Base-by-base conservation (phyloP, 1,140 invertebrate genomes). In the Apis cerana region DNA sequence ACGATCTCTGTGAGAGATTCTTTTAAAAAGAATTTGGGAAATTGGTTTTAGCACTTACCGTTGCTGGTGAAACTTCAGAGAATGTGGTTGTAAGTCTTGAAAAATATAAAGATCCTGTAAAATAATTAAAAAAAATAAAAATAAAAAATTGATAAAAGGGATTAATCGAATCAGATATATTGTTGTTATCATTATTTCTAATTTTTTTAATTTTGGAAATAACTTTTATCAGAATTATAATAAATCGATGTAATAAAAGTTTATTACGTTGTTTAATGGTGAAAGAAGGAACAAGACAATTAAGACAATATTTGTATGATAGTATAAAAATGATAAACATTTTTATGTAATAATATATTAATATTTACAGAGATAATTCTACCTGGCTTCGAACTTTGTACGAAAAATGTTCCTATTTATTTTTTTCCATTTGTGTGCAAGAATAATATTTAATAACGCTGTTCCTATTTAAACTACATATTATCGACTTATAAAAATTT, bases 381-480 rank as follows among this genome's bases (percentile, higher is more conserved):
- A 56, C 21, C 48, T 64, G 59, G 75, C 15, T 19, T 9, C 54
- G 19, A 33, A 43, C 27, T 62, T 27, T 54, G 7, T 21, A 12
- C 21, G n/a, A 78, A 33, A 80, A 52, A 74, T 71, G 78, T 80
- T 80, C 78, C 78, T 74, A 80, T 80, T 80, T 72, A 52, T 54
- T 43, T 8, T n/a, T 8, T n/a, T 8, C 21, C 17, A 2, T 15
- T 48, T 33, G 12, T 33, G 48, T 76, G 48, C 54, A 79, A 79
- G 33, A 70, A n/a, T 68, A 70, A 79, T 70, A 59, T 48, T 50
- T 61, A 71, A 79, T 79, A 61, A 79, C 59, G 48, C 77, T 52
- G 77, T 79, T 79, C 77, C 77, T 79, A 79, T 71, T 59, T 27
- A 79, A 70, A 9, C 56, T 62, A 27, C 17, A 7, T 17, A 17